phyloP scores from a whole-genome alignment of 2,797 vertebrate species.

The Cirrhinus molitorella region DNA sequence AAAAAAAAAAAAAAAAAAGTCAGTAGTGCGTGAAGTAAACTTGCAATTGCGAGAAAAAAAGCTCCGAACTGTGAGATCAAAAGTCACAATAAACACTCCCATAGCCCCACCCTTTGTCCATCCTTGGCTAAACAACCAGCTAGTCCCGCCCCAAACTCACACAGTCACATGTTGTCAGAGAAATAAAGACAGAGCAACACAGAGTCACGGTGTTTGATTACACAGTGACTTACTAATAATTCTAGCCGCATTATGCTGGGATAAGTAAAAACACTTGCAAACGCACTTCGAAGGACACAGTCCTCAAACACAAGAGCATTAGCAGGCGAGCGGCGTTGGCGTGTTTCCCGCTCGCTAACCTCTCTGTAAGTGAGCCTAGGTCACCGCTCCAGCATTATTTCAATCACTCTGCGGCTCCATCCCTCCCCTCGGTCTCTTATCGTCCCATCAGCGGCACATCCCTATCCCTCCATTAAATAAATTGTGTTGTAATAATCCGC shows the following conservation, averaged over 20 bases:
- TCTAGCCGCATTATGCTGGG: neutral
- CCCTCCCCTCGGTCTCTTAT: conserved; percentile 68
- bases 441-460: conserved; percentile 52
- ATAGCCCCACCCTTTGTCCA: neutral
- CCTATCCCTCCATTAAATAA: conserved; percentile 83
- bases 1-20: too few relatives aligned
- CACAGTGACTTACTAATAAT: neutral
- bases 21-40: too few relatives aligned
- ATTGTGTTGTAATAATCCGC: conserved; percentile 85
- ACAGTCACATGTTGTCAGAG: neutral
- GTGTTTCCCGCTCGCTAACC: conserved; percentile 66
- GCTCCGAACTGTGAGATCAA: too few relatives aligned
- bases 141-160: neutral
- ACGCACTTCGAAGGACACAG: conserved; percentile 12
- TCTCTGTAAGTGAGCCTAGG: conserved; percentile 68
- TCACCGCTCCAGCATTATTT: conserved; percentile 65
- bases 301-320: conserved; percentile 1
- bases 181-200: neutral
- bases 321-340: conserved; percentile 52
- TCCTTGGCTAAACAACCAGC: neutral
- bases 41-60: too few relatives aligned
- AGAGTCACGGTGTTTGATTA: neutral
- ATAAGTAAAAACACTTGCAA: neutral
- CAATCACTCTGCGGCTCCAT: conserved; percentile 71
- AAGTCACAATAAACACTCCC: too few relatives aligned